phyloP scores from a whole-genome alignment of 92 coral and sea anemone species.

The Heliopora coerulea region DNA sequence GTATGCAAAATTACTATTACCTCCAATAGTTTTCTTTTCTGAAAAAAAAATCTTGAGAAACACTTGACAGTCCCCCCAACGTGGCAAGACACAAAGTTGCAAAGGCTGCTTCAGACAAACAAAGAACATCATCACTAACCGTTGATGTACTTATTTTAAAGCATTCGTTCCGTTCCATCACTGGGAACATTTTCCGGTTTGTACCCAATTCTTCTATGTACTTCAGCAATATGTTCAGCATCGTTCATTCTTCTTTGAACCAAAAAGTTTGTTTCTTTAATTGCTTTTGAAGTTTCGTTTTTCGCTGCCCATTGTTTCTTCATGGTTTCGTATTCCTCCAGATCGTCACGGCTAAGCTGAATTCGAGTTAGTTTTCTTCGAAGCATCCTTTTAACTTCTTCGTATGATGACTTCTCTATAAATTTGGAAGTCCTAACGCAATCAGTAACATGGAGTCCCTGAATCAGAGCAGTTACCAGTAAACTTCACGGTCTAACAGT shows the following conservation, averaged over 20 bases:
- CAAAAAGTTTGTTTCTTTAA: slow-evolving; percentile 2
- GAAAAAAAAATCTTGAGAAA: too few species aligned
- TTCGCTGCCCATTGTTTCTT: slow-evolving; percentile 62
- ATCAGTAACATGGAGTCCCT: too few species aligned
- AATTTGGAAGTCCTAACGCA: too few species aligned
- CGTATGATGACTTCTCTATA: too few species aligned
- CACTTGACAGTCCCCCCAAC: too few species aligned
- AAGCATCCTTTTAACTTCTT: slow-evolving; percentile 63
- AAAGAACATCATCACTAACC: slow-evolving; percentile 7
- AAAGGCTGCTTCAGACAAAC: too few species aligned
- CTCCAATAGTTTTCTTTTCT: too few species aligned
- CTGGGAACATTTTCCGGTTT: slow-evolving; percentile 85
- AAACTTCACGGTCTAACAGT: not conserved
- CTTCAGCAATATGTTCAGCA: slow-evolving; percentile 65
- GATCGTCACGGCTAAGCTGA: slow-evolving; percentile 84
- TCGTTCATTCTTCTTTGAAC: slow-evolving; percentile 49
- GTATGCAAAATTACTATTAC: too few species aligned
- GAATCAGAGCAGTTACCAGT: too few species aligned
- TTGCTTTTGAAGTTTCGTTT: slow-evolving; percentile 24
- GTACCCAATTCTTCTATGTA: slow-evolving; percentile 90
- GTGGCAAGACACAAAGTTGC: too few species aligned
- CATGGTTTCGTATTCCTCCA: slow-evolving; percentile 85
- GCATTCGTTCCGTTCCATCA: slow-evolving; percentile 67
- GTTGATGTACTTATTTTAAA: not conserved
- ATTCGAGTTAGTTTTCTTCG: slow-evolving; percentile 91